Evolutionary conservation across 1,140 invertebrate genomes (phyloP).

Genomic region (Caerostris darwini): DNA sequence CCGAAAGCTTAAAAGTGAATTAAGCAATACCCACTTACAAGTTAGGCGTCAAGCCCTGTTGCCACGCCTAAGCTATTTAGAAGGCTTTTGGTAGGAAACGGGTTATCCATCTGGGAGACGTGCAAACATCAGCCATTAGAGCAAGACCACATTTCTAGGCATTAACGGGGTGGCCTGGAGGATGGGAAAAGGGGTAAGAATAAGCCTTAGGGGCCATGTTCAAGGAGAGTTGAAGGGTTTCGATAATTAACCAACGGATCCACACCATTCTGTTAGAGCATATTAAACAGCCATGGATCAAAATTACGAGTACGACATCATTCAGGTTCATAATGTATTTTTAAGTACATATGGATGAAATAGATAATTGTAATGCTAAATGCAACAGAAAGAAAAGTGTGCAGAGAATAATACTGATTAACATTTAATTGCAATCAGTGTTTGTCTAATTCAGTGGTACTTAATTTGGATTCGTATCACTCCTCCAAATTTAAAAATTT

Average conservation of each 20-base stretch:
- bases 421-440: too few species aligned
- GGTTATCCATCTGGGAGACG: conserved; percentile 46
- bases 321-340: too few species aligned
- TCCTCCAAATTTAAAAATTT: too few species aligned
- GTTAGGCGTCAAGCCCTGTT: conserved; percentile 28
- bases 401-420: too few species aligned
- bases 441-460: too few species aligned
- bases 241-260: conserved; percentile 33
- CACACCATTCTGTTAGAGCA: not conserved
- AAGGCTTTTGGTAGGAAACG: not conserved
- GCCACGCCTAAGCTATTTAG: conserved; percentile 48
- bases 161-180: conserved; percentile 35
- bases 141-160: conserved; percentile 19
- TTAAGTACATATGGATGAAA: too few species aligned
- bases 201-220: conserved; percentile 36
- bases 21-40: conserved; percentile 3
- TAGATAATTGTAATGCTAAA: too few species aligned
- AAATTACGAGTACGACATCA: not conserved
- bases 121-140: conserved; percentile 51
- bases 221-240: conserved; percentile 22
- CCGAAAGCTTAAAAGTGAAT: conserved; percentile 42
- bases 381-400: too few species aligned
- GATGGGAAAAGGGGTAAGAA: conserved; percentile 1
- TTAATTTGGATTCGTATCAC: too few species aligned
- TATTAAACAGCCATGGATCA: not conserved